Conservation (phyloP, 2,113 vertebrate genomes). For the Hydrolagus affinis region DNA sequence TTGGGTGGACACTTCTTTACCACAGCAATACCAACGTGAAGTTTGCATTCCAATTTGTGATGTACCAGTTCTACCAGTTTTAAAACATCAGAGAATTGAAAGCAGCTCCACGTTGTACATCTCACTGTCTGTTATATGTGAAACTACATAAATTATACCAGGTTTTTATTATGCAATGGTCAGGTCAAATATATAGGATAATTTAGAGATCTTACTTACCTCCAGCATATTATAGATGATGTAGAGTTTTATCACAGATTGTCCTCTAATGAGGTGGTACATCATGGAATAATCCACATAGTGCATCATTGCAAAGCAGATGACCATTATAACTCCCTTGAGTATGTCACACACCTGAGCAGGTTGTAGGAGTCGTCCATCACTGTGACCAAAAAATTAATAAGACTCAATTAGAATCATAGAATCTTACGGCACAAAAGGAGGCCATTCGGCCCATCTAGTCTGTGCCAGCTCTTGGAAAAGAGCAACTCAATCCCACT, state of each 20-base stretch:
- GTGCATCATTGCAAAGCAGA: slow-evolving; percentile 95
- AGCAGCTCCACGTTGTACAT: slow-evolving; percentile 41
- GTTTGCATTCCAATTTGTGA: too few relatives aligned
- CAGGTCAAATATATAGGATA: background rate
- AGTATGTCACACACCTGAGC: slow-evolving; percentile 93
- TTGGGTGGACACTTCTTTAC: too few relatives aligned
- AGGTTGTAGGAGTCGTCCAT: slow-evolving; percentile 83
- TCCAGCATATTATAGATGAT: slow-evolving; percentile 99
- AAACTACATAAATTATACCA: slow-evolving; percentile 6
- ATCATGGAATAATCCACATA: slow-evolving; percentile 99
- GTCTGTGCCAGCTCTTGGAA: too few relatives aligned
- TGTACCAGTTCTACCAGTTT: background rate
- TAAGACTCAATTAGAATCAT: too few relatives aligned
- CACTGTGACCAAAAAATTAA: slow-evolving; percentile 57
- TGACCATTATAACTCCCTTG: slow-evolving; percentile 84
- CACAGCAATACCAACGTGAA: too few relatives aligned
- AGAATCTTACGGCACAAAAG: too few relatives aligned
- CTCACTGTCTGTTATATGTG: slow-evolving; percentile 34
- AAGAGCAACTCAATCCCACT: too few relatives aligned
- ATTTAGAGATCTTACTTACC: slow-evolving; percentile 53
- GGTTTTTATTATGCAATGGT: slow-evolving; percentile 19
- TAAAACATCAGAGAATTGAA: slow-evolving; percentile 48
- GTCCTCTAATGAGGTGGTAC: slow-evolving; percentile 94
- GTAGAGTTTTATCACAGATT: slow-evolving; percentile 98
- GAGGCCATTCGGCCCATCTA: too few relatives aligned